A percentile compares a stretch with the other conserved stretches of the same genome.
These are phyloP conservation scores for Eulacestoma nigropectus DNA, from an alignment of 2,113 vertebrate species.

Conservation along the genomic window DNA sequence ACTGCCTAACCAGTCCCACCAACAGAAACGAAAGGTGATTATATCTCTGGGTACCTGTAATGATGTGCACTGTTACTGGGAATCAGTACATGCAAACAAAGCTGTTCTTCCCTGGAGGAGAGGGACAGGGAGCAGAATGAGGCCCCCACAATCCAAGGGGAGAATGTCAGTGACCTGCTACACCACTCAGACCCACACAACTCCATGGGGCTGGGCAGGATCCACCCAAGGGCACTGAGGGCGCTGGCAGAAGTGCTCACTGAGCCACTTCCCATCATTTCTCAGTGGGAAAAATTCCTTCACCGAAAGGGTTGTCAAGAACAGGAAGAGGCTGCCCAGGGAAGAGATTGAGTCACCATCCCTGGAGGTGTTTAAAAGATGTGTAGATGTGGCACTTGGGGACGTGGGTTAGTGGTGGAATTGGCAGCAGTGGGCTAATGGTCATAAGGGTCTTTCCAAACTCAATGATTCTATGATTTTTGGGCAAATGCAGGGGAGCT, in stretches of 20 bases:
- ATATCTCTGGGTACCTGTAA: background rate
- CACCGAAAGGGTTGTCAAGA: background rate
- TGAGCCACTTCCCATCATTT: background rate
- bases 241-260: background rate
- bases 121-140: background rate
- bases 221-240: background rate
- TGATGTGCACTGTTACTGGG: background rate
- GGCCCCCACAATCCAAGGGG: background rate
- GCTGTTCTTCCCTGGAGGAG: background rate
- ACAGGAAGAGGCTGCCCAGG: background rate
- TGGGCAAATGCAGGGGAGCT: background rate
- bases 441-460: background rate
- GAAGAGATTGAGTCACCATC: background rate
- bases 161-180: background rate
- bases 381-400: background rate
- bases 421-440: background rate
- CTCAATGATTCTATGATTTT: background rate
- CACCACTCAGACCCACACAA: background rate
- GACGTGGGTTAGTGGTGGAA: background rate
- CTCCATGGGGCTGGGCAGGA: background rate
- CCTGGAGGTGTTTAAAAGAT: background rate
- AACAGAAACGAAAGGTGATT: background rate
- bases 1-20: background rate
- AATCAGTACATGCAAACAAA: background rate
- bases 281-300: background rate